phyloP scores from a whole-genome alignment of 1,140 invertebrate species.

The Centruroides vittatus region DNA sequence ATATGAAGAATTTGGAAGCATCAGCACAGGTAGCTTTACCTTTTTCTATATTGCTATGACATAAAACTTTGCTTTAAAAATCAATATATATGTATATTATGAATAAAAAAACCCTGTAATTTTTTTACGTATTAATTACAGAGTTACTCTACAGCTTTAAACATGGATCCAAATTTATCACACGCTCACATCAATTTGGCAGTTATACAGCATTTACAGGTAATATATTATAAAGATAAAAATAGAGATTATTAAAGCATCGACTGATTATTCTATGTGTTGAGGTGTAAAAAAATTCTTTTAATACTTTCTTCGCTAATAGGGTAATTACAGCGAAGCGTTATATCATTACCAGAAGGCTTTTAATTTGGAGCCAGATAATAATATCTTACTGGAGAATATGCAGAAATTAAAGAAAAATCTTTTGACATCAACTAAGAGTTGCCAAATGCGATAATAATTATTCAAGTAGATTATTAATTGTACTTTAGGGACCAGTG shows the following conservation, averaged over 20 bases:
- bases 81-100: no score
- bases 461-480: no score
- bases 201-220: constrained; percentile 21
- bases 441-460: no score
- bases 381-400: constrained; percentile 16
- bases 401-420: constrained; percentile 13
- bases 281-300: no score
- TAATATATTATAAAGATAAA: neutral
- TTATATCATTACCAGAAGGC: constrained; percentile 15
- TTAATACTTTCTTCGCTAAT: neutral
- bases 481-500: no score
- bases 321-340: constrained; percentile 14
- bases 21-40: constrained; percentile 5
- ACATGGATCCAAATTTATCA: constrained; percentile 17
- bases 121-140: constrained; percentile 5
- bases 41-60: no score
- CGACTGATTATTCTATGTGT: no score
- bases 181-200: constrained; percentile 24
- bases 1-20: constrained; percentile 4
- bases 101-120: neutral
- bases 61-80: no score
- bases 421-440: no score
- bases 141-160: constrained; percentile 19
- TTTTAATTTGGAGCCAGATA: constrained; percentile 16
- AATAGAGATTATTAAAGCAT: no score